Conservation (phyloP, 2,797 vertebrate genomes). For the Esox lucius region DNA sequence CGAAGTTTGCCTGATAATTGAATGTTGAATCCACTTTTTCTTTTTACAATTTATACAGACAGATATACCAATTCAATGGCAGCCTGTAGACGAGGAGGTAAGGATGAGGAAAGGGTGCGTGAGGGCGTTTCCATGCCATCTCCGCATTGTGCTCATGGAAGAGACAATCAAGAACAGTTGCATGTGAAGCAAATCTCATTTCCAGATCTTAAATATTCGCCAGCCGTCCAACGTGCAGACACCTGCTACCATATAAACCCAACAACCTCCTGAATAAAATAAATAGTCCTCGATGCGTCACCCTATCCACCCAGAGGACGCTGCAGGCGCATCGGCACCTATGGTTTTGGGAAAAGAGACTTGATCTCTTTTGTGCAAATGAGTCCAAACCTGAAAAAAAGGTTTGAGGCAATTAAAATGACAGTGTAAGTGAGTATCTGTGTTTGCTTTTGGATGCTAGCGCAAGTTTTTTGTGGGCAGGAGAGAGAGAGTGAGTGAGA, state of each 20-base stretch:
- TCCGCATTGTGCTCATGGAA: constrained; percentile 19
- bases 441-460: constrained; percentile 12
- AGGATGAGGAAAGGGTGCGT: constrained; percentile 6
- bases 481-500: neutral
- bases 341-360: too few relatives aligned
- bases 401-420: neutral
- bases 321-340: too few relatives aligned
- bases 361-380: neutral
- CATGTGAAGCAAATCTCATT: constrained; percentile 48
- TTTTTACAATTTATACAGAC: neutral
- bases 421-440: constrained; percentile 12
- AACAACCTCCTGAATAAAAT: neutral
- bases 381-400: neutral
- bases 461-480: neutral
- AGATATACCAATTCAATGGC: neutral
- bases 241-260: constrained; percentile 39
- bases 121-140: constrained; percentile 22
- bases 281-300: constrained; percentile 17
- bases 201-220: constrained; percentile 42
- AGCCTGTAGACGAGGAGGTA: neutral
- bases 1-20: too few relatives aligned
- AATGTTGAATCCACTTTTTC: too few relatives aligned
- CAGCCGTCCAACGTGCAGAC: constrained; percentile 39
- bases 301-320: constrained; percentile 29
- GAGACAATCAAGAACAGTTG: constrained; percentile 37